Evolutionary conservation across 2,888 invertebrate genomes (phyloP), one percentile per base, ranked within the genome.

Genomic region (Zaprionus bogoriensis): DNA sequence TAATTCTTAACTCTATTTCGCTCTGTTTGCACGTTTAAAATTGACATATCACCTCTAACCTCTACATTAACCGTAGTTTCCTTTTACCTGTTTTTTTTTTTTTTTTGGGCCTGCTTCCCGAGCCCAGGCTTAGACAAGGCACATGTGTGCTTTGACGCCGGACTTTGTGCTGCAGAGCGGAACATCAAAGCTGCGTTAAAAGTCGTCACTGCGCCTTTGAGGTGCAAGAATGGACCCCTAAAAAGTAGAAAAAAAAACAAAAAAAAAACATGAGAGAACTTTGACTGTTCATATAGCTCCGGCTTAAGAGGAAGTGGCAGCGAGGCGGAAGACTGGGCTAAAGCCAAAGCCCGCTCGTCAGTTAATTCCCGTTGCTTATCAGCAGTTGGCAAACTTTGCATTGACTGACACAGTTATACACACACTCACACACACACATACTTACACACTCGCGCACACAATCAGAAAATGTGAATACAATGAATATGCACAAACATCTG

Each of bases 301-400:
- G 45, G 69, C 63, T 69, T 53, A 55, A 23, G 20, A 19, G 47
- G 1, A 14, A n/a, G n/a, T n/a, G n/a, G n/a, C n/a, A n/a, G n/a
- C n/a, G 17, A n/a, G 5, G 6, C 36, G 23, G 5, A 20, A 12
- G 19, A 23, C 10, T 3, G 2, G 39, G 41, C n/a, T n/a, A n/a
- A n/a, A 58, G 48, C 41, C 53, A 67, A 44, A 59, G 58, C 52
- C 36, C 30, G 39, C 41, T 46, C 57, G 57, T 51, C 55, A 74
- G 82, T 79, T 78, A 80, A 83, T 80, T 80, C 72, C 62, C 74
- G 55, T 72, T 84, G 77, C 80, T 84, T 80, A 80, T 80, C 80
- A 84, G 78, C 81, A 67, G 74, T 57, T 67, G 59, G 72, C 70
- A 70, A 80, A 80, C 78, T 77, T 74, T 80, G 76, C 70, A 77